Base-by-base conservation (phyloP, 2,888 invertebrate species). In the Erebia palarica region DNA sequence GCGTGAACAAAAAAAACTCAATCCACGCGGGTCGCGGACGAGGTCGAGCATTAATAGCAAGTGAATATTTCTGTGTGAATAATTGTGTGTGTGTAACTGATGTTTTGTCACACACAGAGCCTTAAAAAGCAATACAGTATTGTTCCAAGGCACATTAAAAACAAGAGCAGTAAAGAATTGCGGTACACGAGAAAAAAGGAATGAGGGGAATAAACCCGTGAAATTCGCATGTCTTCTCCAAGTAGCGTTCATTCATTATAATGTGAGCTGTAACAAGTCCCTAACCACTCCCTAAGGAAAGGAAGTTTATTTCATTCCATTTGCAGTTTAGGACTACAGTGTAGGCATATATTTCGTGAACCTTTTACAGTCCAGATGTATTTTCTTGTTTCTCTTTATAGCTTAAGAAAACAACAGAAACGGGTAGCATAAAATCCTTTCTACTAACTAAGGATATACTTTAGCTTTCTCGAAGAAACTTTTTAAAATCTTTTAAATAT, bases 261-360 rank as follows among this genome's bases (percentile, higher is more conserved):
- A 63, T 63, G 49, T 63, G 18, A 61, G 47, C 63, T 63, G 66
- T 69, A 72, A 72, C 69, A 63, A 57, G 63, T 66, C 69, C 66
- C 58, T 66, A 70, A 73, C 71, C 71, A 64, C 71, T 71, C 73
- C 71, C 71, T 58, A 47, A 63, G 51, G 73, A 69, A 44, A 47
- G 58, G 51, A 66, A 66, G 47, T 73, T 69, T 71, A 73, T 71
- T 59, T 63, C 68, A 73, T 73, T 69, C 69, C 73, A 66, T 73
- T 73, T 69, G 71, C 63, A 73, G 73, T 71, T 71, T 65, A 57
- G 68, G 47, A 14, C 47, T 60, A 58, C 49, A n/a, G 65, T 58
- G 58, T 58, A 66, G 58, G 63, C 68, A 73, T 60, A 64, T 57
- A 68, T 67, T 61, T 68, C 68, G 51, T 58, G 58, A 53, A 49